phyloP scores from a whole-genome alignment of 2,888 invertebrate species.

The Agriopis leucophaearia region DNA sequence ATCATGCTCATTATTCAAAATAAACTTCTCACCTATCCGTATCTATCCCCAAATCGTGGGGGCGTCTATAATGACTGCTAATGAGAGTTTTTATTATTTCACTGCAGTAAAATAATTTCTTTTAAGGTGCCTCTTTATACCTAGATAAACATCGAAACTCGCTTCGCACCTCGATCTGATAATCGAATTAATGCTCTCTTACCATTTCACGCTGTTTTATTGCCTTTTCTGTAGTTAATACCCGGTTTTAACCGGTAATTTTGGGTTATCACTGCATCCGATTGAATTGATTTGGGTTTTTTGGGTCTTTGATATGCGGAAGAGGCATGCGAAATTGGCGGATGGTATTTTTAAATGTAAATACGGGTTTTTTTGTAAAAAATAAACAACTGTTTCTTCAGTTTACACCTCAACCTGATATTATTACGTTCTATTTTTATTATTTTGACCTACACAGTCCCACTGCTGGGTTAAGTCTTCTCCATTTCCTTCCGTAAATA shows the following conservation, averaged over 20 bases:
- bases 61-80: constrained; percentile 85
- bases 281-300: constrained; percentile 80
- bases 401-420: too few relatives aligned
- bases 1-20: constrained; percentile 65
- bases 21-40: constrained; percentile 74
- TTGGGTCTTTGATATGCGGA: constrained; percentile 52
- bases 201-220: constrained; percentile 85
- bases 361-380: background rate
- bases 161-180: constrained; percentile 86
- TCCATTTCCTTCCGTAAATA: too few relatives aligned
- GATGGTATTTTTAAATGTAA: constrained; percentile 19
- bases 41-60: constrained; percentile 80
- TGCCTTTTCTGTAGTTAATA: constrained; percentile 82
- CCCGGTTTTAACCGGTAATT: constrained; percentile 78
- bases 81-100: constrained; percentile 86
- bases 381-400: too few relatives aligned
- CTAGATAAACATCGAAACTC: constrained; percentile 86
- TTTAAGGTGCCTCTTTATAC: constrained; percentile 83
- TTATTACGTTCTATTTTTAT: too few relatives aligned
- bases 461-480: too few relatives aligned
- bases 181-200: constrained; percentile 85
- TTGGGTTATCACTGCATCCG: constrained; percentile 79
- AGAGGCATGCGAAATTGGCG: constrained; percentile 51
- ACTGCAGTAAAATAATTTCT: constrained; percentile 85
- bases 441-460: too few relatives aligned